phyloP scores from a whole-genome alignment of 1,140 invertebrate genomes.

The Cepaea nemoralis region DNA sequence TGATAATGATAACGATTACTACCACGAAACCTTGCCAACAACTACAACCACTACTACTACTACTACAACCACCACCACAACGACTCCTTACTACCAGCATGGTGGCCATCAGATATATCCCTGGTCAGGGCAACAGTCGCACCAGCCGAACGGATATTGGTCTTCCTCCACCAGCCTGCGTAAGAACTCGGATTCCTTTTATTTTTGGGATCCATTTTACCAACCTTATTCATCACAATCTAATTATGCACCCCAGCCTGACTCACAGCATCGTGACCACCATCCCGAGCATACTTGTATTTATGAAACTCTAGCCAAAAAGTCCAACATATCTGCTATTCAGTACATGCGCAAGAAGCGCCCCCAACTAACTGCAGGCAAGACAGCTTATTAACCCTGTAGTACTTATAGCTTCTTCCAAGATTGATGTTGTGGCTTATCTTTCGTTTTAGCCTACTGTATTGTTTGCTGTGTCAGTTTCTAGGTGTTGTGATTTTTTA shows the following conservation, averaged over 20 bases:
- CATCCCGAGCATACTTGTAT: constrained; percentile 62
- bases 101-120: not conserved
- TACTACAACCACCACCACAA: constrained; percentile 39
- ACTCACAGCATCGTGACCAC: constrained; percentile 27
- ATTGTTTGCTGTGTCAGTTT: not conserved
- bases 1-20: constrained; percentile 20
- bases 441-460: not conserved
- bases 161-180: constrained; percentile 29
- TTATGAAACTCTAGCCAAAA: constrained; percentile 68
- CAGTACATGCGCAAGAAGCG: constrained; percentile 65
- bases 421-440: constrained; percentile 5
- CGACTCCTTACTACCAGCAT: not conserved
- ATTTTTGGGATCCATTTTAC: constrained; percentile 28
- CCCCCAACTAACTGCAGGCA: constrained; percentile 66
- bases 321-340: constrained; percentile 64
- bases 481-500: too few relatives aligned
- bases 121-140: constrained; percentile 10
- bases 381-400: constrained; percentile 44
- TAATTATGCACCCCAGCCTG: constrained; percentile 1
- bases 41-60: constrained; percentile 39
- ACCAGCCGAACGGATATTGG: too few relatives aligned
- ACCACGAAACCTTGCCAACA: constrained; percentile 29
- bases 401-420: not conserved
- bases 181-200: constrained; percentile 42
- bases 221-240: constrained; percentile 33